Evolutionary conservation across 2,888 invertebrate genomes (phyloP).

Genomic region (Mimas tiliae): DNA sequence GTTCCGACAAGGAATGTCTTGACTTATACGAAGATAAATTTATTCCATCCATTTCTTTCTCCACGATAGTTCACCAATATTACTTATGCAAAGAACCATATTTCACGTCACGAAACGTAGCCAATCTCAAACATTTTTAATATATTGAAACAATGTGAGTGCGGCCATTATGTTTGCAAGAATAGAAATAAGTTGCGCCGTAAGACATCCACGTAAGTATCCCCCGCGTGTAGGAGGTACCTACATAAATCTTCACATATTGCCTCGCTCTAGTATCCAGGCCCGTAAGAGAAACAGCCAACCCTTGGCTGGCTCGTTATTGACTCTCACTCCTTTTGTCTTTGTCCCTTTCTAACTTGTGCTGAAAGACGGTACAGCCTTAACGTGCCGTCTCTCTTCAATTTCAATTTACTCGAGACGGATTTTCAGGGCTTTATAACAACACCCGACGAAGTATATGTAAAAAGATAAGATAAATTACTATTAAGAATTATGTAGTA

Average conservation of each 20-base stretch:
- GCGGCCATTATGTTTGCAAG: conserved; percentile 50
- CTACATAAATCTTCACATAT: conserved; percentile 82
- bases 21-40: neutral
- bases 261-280: conserved; percentile 71
- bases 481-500: neutral
- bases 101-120: conserved; percentile 4
- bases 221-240: conserved; percentile 62
- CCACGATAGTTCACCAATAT: conserved; percentile 32
- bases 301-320: conserved; percentile 85
- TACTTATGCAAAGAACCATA: conserved; percentile 14
- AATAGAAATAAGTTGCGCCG: conserved; percentile 70
- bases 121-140: conserved; percentile 25
- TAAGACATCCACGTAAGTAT: conserved; percentile 68
- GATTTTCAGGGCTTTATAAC: conserved; percentile 82
- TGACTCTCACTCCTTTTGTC: conserved; percentile 80
- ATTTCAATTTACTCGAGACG: conserved; percentile 85
- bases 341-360: conserved; percentile 58
- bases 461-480: conserved; percentile 31
- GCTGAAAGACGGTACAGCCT: conserved; percentile 40
- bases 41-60: neutral
- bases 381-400: conserved; percentile 69
- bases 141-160: conserved; percentile 39
- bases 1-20: neutral
- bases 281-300: conserved; percentile 81
- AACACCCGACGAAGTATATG: conserved; percentile 54